A percentile compares a stretch with the other conserved stretches of the same genome.
Conservation (phyloP, 2,797 vertebrate genomes). For the Tarsius wallacei region DNA sequence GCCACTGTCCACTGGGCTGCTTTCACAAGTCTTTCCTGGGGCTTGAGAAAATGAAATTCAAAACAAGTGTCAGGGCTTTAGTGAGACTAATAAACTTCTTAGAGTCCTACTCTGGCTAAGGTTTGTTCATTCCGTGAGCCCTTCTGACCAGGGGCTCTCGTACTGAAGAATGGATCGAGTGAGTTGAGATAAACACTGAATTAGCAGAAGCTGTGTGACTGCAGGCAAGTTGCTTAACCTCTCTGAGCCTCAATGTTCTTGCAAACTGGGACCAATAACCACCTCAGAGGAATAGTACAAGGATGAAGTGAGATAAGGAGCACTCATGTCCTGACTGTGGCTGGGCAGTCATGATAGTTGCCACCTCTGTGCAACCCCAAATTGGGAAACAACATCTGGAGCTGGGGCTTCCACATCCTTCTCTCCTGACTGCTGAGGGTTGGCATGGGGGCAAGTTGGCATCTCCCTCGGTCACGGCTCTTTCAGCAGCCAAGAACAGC, state of each 20-base stretch:
- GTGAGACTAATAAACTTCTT: conserved; percentile 7
- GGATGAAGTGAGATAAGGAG: background rate
- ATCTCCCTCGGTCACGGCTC: background rate
- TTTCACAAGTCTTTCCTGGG: conserved; percentile 22
- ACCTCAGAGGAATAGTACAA: background rate
- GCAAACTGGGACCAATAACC: background rate
- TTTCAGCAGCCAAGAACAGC: background rate
- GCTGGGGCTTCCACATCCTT: background rate
- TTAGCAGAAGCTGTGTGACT: background rate
- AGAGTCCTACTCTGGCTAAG: background rate
- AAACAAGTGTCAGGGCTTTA: conserved; percentile 50
- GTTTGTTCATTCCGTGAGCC: background rate
- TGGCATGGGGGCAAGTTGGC: too few relatives aligned
- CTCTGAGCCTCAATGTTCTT: conserved; percentile 39
- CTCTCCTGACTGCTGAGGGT: background rate
- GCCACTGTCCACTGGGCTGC: background rate
- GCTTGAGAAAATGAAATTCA: conserved; percentile 51
- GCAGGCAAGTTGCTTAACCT: conserved; percentile 1
- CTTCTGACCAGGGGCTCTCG: background rate
- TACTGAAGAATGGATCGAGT: background rate
- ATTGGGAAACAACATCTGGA: background rate
- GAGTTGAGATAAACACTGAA: background rate
- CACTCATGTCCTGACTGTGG: background rate
- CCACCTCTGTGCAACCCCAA: background rate
- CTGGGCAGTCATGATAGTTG: background rate